Evolutionary conservation across 2,888 invertebrate species (phyloP), one percentile per base, ranked within the genome.

Genomic region (Philereme vetulata): DNA sequence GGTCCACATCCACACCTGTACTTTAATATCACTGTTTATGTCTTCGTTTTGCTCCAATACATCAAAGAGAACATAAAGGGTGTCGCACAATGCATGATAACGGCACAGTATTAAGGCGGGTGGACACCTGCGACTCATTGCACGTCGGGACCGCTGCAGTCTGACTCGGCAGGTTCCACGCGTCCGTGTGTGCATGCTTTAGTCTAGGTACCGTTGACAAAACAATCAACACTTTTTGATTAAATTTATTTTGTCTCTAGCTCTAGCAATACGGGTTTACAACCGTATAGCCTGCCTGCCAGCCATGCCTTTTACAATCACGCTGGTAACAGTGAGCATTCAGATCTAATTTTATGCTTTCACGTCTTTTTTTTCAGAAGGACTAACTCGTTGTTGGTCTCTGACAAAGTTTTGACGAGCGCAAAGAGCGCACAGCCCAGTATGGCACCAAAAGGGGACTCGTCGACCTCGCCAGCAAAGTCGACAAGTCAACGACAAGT

Each of bases 101-200:
- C 70, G 72, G 70, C 71, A 73, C 71, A 60, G 68, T 83, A 85
- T 84, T 82, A 81, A 75, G 66, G 69, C 65, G 70, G 68, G 74
- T 62, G 71, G 72, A 72, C 85, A 86, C 84, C 86, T 86, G 85
- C 75, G 85, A 72, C 81, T 81, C 78, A 72, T 73, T 74, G 74
- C 75, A 68, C 62, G 68, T 61, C 52, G 62, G 61, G 62, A 66
- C 60, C 68, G 67, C 68, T 72, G 72, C 65, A 64, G 75, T 72
- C 74, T 75, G 78, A 75, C 72, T 76, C 73, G 60, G 74, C 78
- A 72, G 68, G 65, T 75, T 68, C 70, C 66, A 49, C 43, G 67
- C 62, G 69, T 66, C 67, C 70, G 68, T 76, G 70, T 78, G 73
- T 68, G 66, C 70, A 64, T 70, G 66, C 69, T 74, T 72, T 68